phyloP scores from a whole-genome alignment of 1,140 invertebrate genomes.

The Rhizoglyphus robini region DNA sequence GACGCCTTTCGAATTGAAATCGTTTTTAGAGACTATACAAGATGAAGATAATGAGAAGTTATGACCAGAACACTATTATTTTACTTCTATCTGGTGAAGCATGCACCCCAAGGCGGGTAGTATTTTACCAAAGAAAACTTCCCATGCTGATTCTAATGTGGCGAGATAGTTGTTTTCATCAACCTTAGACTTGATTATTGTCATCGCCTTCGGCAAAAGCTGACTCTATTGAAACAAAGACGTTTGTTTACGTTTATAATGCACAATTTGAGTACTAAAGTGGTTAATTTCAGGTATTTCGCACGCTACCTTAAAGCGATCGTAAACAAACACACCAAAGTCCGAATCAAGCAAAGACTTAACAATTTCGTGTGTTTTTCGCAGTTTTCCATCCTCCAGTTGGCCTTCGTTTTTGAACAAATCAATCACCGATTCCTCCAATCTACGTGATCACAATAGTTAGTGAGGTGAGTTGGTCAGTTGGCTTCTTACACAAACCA shows the following conservation, averaged over 20 bases:
- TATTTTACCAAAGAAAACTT: slow-evolving; percentile 17
- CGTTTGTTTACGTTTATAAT: background rate
- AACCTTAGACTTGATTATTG: slow-evolving; percentile 5
- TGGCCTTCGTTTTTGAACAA: slow-evolving; percentile 3
- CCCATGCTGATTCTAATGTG: slow-evolving; percentile 19
- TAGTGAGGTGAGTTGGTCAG: background rate
- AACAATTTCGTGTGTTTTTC: slow-evolving; percentile 14
- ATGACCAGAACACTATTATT: background rate
- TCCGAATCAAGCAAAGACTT: slow-evolving; percentile 21
- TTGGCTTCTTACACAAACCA: background rate
- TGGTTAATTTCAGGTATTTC: too few relatives aligned
- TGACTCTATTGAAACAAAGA: background rate
- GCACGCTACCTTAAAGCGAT: slow-evolving; percentile 21
- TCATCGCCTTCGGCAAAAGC: slow-evolving; percentile 14
- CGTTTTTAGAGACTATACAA: slow-evolving; percentile 17
- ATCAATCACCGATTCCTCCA: slow-evolving; percentile 11
- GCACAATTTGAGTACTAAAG: background rate
- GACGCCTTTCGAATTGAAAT: slow-evolving; percentile 17
- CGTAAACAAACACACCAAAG: slow-evolving; percentile 22
- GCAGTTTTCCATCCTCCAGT: slow-evolving; percentile 1
- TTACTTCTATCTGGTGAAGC: slow-evolving; percentile 21
- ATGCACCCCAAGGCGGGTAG: slow-evolving; percentile 21
- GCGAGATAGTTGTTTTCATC: slow-evolving; percentile 11
- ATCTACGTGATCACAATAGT: too few relatives aligned
- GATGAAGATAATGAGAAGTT: background rate